Conservation (phyloP, 2,888 invertebrate species). For the Ctenicera cuprea region DNA sequence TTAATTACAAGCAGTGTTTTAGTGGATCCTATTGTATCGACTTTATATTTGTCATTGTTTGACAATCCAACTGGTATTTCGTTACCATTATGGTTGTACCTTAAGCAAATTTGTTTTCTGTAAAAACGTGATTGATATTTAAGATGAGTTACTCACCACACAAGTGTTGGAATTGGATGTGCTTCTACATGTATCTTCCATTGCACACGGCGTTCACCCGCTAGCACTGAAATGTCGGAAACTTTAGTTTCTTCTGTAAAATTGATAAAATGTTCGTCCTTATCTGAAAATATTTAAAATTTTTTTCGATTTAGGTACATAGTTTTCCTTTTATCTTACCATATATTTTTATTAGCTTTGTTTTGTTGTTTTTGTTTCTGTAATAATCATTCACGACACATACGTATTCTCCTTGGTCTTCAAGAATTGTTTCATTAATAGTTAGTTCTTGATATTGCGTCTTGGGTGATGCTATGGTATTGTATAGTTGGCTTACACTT, state of each 20-base stretch:
- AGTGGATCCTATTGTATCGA: constrained; percentile 43
- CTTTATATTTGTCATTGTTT: constrained; percentile 56
- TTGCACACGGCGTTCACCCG: constrained; percentile 67
- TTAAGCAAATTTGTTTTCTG: constrained; percentile 50
- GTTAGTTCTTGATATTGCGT: constrained; percentile 50
- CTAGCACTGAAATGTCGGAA: constrained; percentile 61
- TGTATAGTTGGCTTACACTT: constrained; percentile 8
- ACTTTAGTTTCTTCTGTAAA: constrained; percentile 66
- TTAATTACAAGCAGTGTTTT: constrained; percentile 73
- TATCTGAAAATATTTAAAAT: constrained; percentile 57
- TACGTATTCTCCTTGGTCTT: constrained; percentile 65
- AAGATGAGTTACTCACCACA: constrained; percentile 71
- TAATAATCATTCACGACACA: constrained; percentile 64
- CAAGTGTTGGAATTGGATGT: constrained; percentile 74
- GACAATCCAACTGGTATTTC: constrained; percentile 61
- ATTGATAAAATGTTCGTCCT: constrained; percentile 63
- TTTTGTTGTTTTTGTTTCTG: constrained; percentile 54
- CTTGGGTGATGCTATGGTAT: neutral
- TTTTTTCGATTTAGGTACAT: neutral
- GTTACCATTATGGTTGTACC: constrained; percentile 68
- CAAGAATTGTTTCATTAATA: constrained; percentile 58
- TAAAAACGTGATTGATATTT: too few relatives aligned
- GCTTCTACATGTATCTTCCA: constrained; percentile 76
- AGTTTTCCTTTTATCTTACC: constrained; percentile 31
- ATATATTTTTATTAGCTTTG: constrained; percentile 49